Conservation (phyloP, 1,140 invertebrate genomes). For the Coptotermes formosanus region DNA sequence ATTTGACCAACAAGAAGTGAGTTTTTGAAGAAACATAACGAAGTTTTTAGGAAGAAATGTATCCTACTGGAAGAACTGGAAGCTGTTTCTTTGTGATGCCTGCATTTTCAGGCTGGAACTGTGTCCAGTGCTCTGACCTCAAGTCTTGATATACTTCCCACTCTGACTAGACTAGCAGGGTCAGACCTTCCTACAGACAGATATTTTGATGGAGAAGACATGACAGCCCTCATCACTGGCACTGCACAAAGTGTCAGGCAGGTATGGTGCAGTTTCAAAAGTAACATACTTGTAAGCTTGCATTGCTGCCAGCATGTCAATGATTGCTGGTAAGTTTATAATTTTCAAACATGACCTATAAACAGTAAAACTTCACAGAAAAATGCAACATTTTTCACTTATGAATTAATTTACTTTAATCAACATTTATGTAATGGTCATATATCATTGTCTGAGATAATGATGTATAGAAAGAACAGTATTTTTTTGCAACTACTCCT, state of each 20-base stretch:
- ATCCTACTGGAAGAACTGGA: too few relatives aligned
- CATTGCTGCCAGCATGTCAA: background rate
- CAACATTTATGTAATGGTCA: too few relatives aligned
- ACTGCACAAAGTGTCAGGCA: background rate
- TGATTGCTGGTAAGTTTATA: background rate
- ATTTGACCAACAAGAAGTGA: too few relatives aligned
- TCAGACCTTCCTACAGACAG: constrained; percentile 28
- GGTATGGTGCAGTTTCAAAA: background rate
- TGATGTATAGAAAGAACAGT: too few relatives aligned
- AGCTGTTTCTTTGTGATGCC: background rate
- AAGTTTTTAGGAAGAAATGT: too few relatives aligned
- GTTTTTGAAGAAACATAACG: too few relatives aligned
- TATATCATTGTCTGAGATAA: too few relatives aligned
- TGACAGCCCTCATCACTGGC: constrained; percentile 33
- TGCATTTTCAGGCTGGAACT: constrained; percentile 31
- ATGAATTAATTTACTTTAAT: too few relatives aligned
- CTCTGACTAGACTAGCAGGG: constrained; percentile 32
- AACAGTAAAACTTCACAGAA: background rate
- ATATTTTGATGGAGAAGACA: constrained; percentile 36
- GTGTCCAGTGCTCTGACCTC: constrained; percentile 32
- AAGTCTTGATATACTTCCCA: constrained; percentile 37
- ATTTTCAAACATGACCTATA: background rate
- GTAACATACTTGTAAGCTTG: background rate
- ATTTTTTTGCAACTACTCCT: too few relatives aligned
- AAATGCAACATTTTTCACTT: background rate